Percentiles rank a stretch among this genome's conserved stretches.
Conservation (phyloP, 53 echinoderm and acorn worm species). For the Patiria pectinifera region DNA sequence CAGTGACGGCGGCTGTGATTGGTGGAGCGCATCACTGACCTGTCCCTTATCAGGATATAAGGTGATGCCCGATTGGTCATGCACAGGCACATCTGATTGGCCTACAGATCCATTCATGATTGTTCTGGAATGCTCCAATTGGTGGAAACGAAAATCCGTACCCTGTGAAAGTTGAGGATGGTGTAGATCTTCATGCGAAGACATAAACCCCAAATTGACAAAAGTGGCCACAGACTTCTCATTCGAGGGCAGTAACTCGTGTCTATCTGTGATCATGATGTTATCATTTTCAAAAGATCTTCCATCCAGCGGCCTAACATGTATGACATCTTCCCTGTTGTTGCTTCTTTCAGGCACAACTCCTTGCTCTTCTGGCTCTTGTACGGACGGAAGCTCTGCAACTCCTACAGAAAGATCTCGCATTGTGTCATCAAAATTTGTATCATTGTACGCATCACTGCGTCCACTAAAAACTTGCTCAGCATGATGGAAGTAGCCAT, state of each 20-base stretch:
- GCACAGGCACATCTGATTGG: neutral
- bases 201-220: conserved; percentile 37
- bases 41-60: neutral
- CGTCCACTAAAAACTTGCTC: neutral
- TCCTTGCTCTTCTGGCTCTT: conserved; percentile 15
- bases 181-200: conserved; percentile 21
- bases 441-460: neutral
- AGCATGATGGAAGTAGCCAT: neutral
- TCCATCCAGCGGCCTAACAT: neutral
- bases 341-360: neutral
- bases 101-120: neutral
- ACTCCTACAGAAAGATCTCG: neutral
- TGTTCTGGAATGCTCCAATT: neutral
- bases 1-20: conserved; percentile 20
- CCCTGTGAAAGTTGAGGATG: neutral
- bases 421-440: neutral
- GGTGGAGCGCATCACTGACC: conserved; percentile 12
- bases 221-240: conserved; percentile 17
- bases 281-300: conserved; percentile 2
- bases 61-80: conserved; percentile 7
- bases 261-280: conserved; percentile 3
- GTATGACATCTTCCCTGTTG: neutral
- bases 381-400: conserved; percentile 31
- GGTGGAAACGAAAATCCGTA: neutral
- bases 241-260: conserved; percentile 1